Conservation (phyloP, 1,140 invertebrate genomes). For the Pogonus chalceus region DNA sequence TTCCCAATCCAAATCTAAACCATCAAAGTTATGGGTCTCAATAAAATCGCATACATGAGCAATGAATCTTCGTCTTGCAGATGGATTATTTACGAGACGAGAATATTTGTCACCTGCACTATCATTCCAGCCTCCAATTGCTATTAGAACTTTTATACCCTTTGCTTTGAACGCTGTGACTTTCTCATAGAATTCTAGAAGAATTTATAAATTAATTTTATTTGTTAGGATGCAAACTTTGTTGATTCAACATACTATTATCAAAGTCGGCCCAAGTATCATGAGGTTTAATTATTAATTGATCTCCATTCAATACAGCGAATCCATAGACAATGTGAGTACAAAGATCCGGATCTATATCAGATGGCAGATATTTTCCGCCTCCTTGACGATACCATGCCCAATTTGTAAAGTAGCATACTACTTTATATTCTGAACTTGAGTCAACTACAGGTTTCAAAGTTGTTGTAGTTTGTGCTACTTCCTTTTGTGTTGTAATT, state of each 20-base stretch:
- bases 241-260: conserved; percentile 42
- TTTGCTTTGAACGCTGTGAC: conserved; percentile 43
- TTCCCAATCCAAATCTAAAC: conserved; percentile 64
- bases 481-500: not conserved
- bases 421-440: conserved; percentile 45
- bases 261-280: conserved; percentile 59
- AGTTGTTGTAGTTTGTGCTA: not conserved
- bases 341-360: conserved; percentile 58
- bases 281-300: conserved; percentile 51
- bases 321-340: conserved; percentile 68
- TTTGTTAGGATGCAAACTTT: no score
- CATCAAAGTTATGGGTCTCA: conserved; percentile 55
- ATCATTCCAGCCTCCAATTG: conserved; percentile 63
- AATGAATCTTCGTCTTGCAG: conserved; percentile 47
- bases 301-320: conserved; percentile 49
- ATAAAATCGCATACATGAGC: conserved; percentile 51
- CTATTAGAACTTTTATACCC: conserved; percentile 57
- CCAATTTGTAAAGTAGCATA: conserved; percentile 64
- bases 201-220: no score
- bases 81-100: conserved; percentile 44
- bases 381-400: conserved; percentile 51
- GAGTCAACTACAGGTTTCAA: conserved; percentile 14
- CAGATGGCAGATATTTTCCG: conserved; percentile 53
- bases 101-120: conserved; percentile 56
- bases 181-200: conserved; percentile 46